Evolutionary conservation across 2,113 vertebrate species (phyloP).

Genomic region (Equus przewalskii): DNA sequence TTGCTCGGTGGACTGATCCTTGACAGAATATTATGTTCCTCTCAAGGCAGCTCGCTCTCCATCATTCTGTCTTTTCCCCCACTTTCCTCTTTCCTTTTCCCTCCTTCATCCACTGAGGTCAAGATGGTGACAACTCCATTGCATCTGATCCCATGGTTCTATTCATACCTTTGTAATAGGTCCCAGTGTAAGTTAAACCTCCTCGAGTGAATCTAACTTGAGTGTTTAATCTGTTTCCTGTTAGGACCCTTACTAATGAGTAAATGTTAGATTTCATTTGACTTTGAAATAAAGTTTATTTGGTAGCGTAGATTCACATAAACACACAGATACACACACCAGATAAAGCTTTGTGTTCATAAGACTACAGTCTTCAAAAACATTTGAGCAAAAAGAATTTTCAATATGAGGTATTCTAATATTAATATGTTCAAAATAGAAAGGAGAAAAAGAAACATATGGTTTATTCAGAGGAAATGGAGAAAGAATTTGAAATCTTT

Average conservation of each 20-base stretch:
- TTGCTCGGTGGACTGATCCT: not conserved
- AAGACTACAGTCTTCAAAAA: not conserved
- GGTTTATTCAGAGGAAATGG: not conserved
- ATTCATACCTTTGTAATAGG: not conserved
- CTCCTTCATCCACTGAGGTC: not conserved
- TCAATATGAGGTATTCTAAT: not conserved
- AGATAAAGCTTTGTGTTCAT: not conserved
- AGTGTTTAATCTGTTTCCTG: not conserved
- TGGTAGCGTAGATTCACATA: not conserved
- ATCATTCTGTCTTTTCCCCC: not conserved
- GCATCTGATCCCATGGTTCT: not conserved
- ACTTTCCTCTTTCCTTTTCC: not conserved
- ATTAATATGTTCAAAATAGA: conserved; percentile 52
- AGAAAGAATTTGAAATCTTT: conserved; percentile 31
- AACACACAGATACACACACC: not conserved
- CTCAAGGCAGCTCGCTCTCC: not conserved
- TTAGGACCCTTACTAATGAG: not conserved
- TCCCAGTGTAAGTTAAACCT: not conserved
- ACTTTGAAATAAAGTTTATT: conserved; percentile 40
- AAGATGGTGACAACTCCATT: not conserved
- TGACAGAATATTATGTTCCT: not conserved
- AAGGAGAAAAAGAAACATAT: not conserved
- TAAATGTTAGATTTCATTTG: conserved; percentile 23
- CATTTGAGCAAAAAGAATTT: conserved; percentile 39
- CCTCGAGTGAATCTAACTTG: not conserved